A percentile compares a stretch with the other conserved stretches of the same genome.
Conservation (phyloP, 1,140 invertebrate species). For the Stratiolaelaps scimitus region DNA sequence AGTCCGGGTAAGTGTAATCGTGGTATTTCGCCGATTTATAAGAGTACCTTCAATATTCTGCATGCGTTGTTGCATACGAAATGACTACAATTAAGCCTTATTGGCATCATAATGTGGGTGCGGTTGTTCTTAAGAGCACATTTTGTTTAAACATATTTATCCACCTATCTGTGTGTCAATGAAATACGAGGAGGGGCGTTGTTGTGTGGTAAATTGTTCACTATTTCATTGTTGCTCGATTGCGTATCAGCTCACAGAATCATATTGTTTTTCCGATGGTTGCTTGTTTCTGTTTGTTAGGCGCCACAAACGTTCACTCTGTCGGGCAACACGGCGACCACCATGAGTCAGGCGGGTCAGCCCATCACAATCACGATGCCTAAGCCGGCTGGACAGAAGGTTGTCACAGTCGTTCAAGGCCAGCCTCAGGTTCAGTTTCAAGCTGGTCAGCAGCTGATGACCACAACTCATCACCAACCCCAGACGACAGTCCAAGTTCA, state of each 20-base stretch:
- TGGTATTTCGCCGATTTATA: not conserved
- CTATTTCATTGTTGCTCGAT: not conserved
- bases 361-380: conserved; percentile 58
- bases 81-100: too few species aligned
- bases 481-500: conserved; percentile 34
- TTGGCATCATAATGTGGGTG: too few species aligned
- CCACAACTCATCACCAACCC: conserved; percentile 38
- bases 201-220: too few species aligned
- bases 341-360: conserved; percentile 43
- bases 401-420: conserved; percentile 46
- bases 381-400: conserved; percentile 41
- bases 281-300: too few species aligned
- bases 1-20: conserved; percentile 34
- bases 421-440: conserved; percentile 45
- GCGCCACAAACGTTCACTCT: conserved; percentile 38
- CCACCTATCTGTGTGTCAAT: too few species aligned
- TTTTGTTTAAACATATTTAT: too few species aligned
- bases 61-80: too few species aligned
- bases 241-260: not conserved
- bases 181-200: too few species aligned
- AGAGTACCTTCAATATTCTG: too few species aligned
- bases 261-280: too few species aligned
- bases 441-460: conserved; percentile 42
- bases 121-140: too few species aligned
- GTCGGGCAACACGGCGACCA: conserved; percentile 40